Conservation (phyloP, 2,888 invertebrate genomes). For the Hemicrepidius hirtus region DNA sequence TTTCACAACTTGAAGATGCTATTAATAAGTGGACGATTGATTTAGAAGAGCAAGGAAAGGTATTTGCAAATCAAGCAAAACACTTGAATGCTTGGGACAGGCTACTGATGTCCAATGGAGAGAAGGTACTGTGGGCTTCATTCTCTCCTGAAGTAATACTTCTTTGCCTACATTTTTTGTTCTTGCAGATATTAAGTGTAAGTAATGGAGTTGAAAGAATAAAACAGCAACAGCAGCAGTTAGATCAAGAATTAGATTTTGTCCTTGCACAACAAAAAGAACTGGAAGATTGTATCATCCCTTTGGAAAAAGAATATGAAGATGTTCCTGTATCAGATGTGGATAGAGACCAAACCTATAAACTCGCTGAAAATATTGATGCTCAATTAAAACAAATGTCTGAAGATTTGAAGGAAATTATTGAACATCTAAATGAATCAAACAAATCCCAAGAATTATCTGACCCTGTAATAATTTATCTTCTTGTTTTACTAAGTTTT, state of each 20-base stretch:
- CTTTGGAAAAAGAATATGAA: conserved; percentile 87
- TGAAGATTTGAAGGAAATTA: conserved; percentile 95
- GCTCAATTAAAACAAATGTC: conserved; percentile 96
- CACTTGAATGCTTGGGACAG: conserved; percentile 98
- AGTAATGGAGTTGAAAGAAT: conserved; percentile 92
- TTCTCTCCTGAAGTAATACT: background rate
- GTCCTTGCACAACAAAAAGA: conserved; percentile 94
- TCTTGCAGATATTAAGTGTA: conserved; percentile 83
- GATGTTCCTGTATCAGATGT: conserved; percentile 85
- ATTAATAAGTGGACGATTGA: conserved; percentile 97
- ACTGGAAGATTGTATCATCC: conserved; percentile 88
- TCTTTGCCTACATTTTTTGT: conserved; percentile 11
- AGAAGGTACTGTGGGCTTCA: conserved; percentile 78
- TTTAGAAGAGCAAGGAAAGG: conserved; percentile 93
- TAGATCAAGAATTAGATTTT: conserved; percentile 96
- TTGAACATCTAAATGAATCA: conserved; percentile 93
- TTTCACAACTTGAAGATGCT: conserved; percentile 90
- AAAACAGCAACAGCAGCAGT: conserved; percentile 89
- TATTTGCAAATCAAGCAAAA: conserved; percentile 94
- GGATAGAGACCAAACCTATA: conserved; percentile 91
- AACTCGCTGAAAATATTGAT: conserved; percentile 92
- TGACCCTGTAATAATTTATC: conserved; percentile 82
- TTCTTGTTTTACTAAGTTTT: background rate
- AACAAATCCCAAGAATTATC: conserved; percentile 88
- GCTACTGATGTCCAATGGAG: conserved; percentile 91